A percentile compares a stretch with the other conserved stretches of the same genome.
Conservation (phyloP, 2,113 vertebrate species). For the Pachyramphus minor region DNA sequence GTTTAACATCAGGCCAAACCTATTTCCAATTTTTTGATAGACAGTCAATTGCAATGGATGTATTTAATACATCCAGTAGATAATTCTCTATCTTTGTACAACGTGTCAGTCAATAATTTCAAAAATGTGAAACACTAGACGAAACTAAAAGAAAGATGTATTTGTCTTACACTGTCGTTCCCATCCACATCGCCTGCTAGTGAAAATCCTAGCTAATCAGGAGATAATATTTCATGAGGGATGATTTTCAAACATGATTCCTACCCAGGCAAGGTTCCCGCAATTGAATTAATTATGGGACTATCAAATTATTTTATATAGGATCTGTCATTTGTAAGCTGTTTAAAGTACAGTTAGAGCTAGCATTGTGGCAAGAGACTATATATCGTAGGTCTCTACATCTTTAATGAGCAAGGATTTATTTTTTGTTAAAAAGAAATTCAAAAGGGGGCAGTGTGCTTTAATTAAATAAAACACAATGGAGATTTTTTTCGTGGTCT, state of each 20-base stretch:
- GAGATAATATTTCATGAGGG: neutral
- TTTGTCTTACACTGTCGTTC: neutral
- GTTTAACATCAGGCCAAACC: neutral
- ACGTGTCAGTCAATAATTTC: neutral
- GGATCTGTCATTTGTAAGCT: neutral
- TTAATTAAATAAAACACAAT: slow-evolving; percentile 48
- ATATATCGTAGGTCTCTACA: neutral
- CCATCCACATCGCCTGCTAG: neutral
- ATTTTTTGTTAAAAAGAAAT: slow-evolving; percentile 36
- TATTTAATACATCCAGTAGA: neutral
- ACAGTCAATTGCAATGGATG: neutral
- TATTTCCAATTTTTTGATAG: neutral
- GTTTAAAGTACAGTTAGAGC: slow-evolving; percentile 1
- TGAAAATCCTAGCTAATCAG: neutral
- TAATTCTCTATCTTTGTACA: neutral
- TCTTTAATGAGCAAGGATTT: slow-evolving; percentile 34
- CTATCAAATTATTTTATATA: slow-evolving; percentile 9
- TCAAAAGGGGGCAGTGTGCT: slow-evolving; percentile 40
- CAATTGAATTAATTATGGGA: neutral
- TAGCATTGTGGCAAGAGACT: neutral
- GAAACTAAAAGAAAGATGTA: neutral
- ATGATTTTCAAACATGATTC: neutral
- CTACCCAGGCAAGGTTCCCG: neutral
- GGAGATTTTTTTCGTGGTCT: neutral
- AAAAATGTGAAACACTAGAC: neutral